Base-by-base conservation (phyloP, 2,797 vertebrate genomes). In the Masticophis lateralis region DNA sequence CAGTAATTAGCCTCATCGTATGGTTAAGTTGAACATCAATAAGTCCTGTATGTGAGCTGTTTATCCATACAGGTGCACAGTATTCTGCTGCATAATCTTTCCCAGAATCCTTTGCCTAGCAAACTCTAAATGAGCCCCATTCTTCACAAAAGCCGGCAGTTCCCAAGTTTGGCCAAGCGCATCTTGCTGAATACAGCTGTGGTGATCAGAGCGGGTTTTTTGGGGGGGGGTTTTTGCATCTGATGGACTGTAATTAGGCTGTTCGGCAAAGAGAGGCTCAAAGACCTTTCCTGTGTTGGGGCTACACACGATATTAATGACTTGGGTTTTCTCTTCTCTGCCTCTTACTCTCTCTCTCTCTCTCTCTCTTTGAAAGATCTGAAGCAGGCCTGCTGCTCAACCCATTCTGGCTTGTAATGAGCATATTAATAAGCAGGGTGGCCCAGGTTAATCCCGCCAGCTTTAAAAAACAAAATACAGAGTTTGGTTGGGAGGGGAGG, bases 381-480 rank as follows among this genome's bases (percentile, higher is more conserved):
- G 37, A 83, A 83, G 74, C 32, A 37, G 90, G 28, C 92, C 79
- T 32, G 2, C 20, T 61, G 1, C 61, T 27, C 47, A 61, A 4
- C 57, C 32, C 37, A 27, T 28, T 32, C 88, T 59, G 51, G 32
- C 51, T 55, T 28, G 5, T 74, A 16, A 63, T 93, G 53, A 11
- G 22, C 88, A 69, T 0, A 2, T 5, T 92, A 90, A 14, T 37
- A 92, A 83, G 63, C 28, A 57, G 51, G 0, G 25, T 25, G 32
- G 22, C 20, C 16, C 92, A 63, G n/a, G 94, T 93, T 89, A 22
- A 91, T 95, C 92, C 25, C 6, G 1, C 43, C 74, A 86, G 74
- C 60, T 96, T 95, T 95, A 86, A 94, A 83, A 88, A 94, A 53
- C 83, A 94, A 83, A 88, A 94, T 28, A 28, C 69, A 87, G 0